These are phyloP conservation scores for Melanostoma scalare DNA, from an alignment of 2,888 invertebrate genomes.

Conservation along the genomic window DNA sequence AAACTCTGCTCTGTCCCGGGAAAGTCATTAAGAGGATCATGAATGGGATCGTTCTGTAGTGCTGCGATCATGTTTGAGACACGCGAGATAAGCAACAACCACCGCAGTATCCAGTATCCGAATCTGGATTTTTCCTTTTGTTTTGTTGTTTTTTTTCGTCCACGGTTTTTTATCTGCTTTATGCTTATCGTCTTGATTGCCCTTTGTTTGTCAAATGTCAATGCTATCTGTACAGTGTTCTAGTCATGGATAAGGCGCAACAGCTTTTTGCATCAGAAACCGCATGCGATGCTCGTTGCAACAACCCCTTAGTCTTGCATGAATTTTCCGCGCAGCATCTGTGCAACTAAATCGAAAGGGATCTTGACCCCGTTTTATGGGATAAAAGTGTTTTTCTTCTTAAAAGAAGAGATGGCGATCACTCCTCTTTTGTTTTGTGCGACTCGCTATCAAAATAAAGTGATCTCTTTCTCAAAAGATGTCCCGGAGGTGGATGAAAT, in stretches of 20 bases:
- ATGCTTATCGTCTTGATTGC: conserved; percentile 58
- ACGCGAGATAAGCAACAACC: conserved; percentile 61
- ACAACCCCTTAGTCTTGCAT: conserved; percentile 40
- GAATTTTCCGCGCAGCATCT: conserved; percentile 38
- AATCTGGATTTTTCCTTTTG: conserved; percentile 53
- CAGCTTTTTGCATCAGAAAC: conserved; percentile 51
- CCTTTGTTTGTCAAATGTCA: conserved; percentile 72
- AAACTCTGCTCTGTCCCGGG: neutral
- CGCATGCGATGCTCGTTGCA: conserved; percentile 33
- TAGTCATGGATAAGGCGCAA: neutral
- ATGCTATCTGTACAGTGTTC: conserved; percentile 27
- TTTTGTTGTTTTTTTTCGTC: conserved; percentile 17
- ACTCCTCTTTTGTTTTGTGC: conserved; percentile 61
- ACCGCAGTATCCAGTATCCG: conserved; percentile 26
- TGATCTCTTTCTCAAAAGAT: conserved; percentile 51
- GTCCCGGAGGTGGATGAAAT: conserved; percentile 51
- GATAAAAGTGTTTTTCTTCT: conserved; percentile 19
- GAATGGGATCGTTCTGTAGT: conserved; percentile 32
- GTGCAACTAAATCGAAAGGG: conserved; percentile 7
- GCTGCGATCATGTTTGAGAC: conserved; percentile 39
- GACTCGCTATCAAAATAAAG: conserved; percentile 69
- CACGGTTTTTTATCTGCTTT: conserved; percentile 2
- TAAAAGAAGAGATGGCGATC: conserved; percentile 22
- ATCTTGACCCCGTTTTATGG: conserved; percentile 66
- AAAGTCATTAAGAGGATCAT: conserved; percentile 68